phyloP scores from a whole-genome alignment of 2,888 invertebrate species.

The Podotricha telesiphe region DNA sequence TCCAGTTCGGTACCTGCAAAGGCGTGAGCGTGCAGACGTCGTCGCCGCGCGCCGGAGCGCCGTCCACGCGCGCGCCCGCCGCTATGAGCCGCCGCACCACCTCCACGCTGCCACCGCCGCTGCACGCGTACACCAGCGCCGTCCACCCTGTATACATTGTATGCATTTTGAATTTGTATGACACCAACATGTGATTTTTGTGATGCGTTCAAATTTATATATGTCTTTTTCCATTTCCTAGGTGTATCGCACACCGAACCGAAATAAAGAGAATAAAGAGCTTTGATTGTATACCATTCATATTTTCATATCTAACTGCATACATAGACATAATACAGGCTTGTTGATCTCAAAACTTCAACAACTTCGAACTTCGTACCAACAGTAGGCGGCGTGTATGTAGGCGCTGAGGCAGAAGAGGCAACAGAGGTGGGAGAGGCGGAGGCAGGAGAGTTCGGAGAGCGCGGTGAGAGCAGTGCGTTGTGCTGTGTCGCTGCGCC shows the following conservation, averaged over 20 bases:
- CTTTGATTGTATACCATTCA: too few species aligned
- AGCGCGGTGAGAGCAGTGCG: slow-evolving; percentile 66
- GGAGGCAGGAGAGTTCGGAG: slow-evolving; percentile 52
- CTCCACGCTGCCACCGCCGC: slow-evolving; percentile 60
- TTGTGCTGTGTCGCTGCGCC: slow-evolving; percentile 71
- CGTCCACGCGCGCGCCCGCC: slow-evolving; percentile 92
- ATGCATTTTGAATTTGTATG: background rate
- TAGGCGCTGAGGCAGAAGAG: slow-evolving; percentile 43
- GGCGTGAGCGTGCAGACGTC: slow-evolving; percentile 95
- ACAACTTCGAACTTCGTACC: too few species aligned
- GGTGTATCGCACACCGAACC: too few species aligned
- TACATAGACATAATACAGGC: too few species aligned
- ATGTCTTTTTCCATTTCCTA: too few species aligned
- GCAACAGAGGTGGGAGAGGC: slow-evolving; percentile 59
- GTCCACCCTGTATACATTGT: slow-evolving; percentile 86
- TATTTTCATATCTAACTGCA: too few species aligned
- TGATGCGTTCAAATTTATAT: too few species aligned
- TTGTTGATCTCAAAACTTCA: too few species aligned
- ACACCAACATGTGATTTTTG: too few species aligned
- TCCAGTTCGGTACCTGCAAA: too few species aligned
- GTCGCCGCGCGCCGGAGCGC: slow-evolving; percentile 91
- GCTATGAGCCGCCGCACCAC: slow-evolving; percentile 89
- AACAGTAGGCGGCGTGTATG: slow-evolving; percentile 74
- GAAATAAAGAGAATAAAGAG: too few species aligned
- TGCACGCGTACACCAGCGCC: slow-evolving; percentile 90